These are phyloP conservation scores for Pardalotus punctatus DNA, from an alignment of 2,113 vertebrate species.

Conservation along the genomic window DNA sequence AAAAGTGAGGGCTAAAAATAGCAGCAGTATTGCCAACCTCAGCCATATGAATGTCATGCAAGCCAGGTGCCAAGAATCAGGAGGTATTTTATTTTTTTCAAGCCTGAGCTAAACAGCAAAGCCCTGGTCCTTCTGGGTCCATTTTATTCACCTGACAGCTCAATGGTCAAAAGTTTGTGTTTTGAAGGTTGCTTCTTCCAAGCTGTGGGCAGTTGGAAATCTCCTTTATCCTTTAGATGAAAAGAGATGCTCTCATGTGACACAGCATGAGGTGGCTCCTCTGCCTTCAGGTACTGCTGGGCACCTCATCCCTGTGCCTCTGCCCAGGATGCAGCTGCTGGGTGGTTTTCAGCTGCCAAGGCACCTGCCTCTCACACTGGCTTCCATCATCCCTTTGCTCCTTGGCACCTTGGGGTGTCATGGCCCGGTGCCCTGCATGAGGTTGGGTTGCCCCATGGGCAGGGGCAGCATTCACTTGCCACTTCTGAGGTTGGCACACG, in stretches of 20 bases:
- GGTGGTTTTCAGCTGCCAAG: not conserved
- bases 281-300: not conserved
- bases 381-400: not conserved
- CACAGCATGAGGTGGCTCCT: not conserved
- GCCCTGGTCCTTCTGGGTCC: not conserved
- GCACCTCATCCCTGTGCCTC: not conserved
- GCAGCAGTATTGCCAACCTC: constrained; percentile 33
- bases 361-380: not conserved
- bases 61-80: constrained; percentile 36
- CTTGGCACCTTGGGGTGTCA: fast-evolving
- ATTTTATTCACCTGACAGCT: not conserved
- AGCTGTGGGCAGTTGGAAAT: not conserved
- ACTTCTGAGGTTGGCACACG: not conserved
- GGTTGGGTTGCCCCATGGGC: not conserved
- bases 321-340: not conserved
- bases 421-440: fast-evolving
- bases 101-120: not conserved
- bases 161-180: not conserved
- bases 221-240: not conserved
- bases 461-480: not conserved
- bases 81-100: not conserved
- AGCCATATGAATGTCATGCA: constrained; percentile 37
- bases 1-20: constrained; percentile 32
- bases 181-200: not conserved
- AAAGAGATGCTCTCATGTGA: not conserved